These are phyloP conservation scores for Sebastes reedi DNA, from an alignment of 2,797 vertebrate genomes.

Conservation along the genomic window DNA sequence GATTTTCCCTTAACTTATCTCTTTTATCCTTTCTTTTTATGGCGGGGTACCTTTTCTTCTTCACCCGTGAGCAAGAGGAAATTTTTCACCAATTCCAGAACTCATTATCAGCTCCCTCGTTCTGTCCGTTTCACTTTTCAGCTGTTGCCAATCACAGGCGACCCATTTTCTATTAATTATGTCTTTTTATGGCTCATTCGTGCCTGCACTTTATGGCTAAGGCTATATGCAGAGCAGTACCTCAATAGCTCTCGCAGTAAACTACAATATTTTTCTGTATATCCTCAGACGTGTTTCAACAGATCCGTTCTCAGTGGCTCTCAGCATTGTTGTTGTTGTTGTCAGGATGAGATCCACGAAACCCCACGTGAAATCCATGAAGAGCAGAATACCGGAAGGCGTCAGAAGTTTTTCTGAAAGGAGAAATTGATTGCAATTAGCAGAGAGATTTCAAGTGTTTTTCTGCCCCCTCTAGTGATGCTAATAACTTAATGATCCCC, in stretches of 20 bases:
- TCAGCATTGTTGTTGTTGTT: constrained; percentile 2
- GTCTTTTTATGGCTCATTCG: constrained; percentile 65
- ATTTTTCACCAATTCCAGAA: constrained; percentile 59
- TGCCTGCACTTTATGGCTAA: constrained; percentile 27
- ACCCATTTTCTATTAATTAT: constrained; percentile 66
- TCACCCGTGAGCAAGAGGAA: constrained; percentile 53
- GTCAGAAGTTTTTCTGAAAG: constrained; percentile 69
- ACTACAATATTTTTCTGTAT: constrained; percentile 39
- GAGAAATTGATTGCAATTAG: constrained; percentile 81
- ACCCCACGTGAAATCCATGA: constrained; percentile 47
- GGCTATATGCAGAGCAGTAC: constrained; percentile 25
- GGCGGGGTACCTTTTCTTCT: constrained; percentile 43
- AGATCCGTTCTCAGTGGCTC: background rate
- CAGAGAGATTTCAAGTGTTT: constrained; percentile 71
- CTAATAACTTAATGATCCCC: constrained; percentile 81
- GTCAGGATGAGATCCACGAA: constrained; percentile 20
- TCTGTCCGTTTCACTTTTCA: constrained; percentile 62
- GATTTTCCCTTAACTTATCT: constrained; percentile 74
- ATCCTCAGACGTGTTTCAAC: constrained; percentile 14
- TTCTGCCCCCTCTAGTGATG: constrained; percentile 79
- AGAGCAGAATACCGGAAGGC: constrained; percentile 55
- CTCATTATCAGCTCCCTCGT: constrained; percentile 72
- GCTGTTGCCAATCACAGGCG: constrained; percentile 61
- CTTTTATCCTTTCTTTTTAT: constrained; percentile 72
- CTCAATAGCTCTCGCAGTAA: background rate